phyloP scores from a whole-genome alignment of 2,888 invertebrate genomes.

The Melikaiella ostensackeni region DNA sequence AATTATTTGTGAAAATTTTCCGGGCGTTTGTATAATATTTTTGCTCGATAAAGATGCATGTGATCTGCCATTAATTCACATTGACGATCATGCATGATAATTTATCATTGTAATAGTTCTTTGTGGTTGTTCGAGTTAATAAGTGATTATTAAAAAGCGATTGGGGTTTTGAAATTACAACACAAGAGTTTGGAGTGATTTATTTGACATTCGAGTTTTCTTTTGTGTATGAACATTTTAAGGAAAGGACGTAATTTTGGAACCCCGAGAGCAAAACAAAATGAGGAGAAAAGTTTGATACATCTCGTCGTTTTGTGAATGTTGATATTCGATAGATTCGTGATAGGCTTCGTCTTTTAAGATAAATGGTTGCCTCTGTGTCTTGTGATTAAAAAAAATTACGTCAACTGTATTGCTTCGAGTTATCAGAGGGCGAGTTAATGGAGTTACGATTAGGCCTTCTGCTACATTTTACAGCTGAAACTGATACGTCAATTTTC shows the following conservation, averaged over 20 bases:
- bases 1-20: constrained; percentile 7
- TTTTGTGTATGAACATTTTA: not conserved
- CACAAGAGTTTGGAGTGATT: too few relatives aligned
- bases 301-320: constrained; percentile 1
- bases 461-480: constrained; percentile 12
- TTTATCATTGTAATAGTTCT: constrained; percentile 35
- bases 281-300: constrained; percentile 3
- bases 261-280: constrained; percentile 8
- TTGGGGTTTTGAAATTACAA: not conserved
- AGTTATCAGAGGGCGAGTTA: constrained; percentile 25
- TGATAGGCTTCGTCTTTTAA: constrained; percentile 31
- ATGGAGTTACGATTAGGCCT: constrained; percentile 27
- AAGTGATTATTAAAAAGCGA: constrained; percentile 32
- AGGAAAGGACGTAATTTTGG: not conserved
- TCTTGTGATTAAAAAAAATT: constrained; percentile 33
- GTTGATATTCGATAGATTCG: constrained; percentile 11
- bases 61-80: constrained; percentile 30
- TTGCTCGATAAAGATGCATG: constrained; percentile 21
- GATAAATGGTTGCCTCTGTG: constrained; percentile 38
- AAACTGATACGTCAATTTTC: constrained; percentile 37
- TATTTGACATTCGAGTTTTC: not conserved
- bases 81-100: constrained; percentile 16
- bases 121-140: constrained; percentile 32
- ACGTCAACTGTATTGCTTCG: constrained; percentile 28
- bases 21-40: constrained; percentile 1